phyloP scores from a whole-genome alignment of 1,140 invertebrate species.

The fruit fly (Drosophila melanogaster) region DNA sequence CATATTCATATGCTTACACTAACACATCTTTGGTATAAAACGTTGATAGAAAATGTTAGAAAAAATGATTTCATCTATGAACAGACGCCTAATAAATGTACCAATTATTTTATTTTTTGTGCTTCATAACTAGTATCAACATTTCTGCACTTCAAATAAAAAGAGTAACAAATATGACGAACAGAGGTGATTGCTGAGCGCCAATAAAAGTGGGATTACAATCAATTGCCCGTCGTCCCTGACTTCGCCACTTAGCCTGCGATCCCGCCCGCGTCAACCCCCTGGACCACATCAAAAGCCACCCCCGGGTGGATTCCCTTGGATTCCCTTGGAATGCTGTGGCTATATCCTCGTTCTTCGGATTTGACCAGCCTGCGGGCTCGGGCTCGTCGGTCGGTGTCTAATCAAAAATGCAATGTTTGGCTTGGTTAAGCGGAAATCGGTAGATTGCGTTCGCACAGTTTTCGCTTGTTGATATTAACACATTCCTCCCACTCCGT shows the following conservation, averaged over 20 bases:
- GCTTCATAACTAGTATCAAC: neutral
- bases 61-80: too few species aligned
- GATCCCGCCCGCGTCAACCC: neutral
- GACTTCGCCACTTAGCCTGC: conserved; percentile 19
- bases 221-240: conserved; percentile 31
- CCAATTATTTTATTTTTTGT: neutral
- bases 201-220: conserved; percentile 50
- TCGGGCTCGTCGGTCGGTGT: conserved; percentile 52
- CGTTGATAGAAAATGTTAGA: too few species aligned
- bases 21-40: too few species aligned
- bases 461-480: conserved; percentile 74
- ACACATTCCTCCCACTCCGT: conserved; percentile 44
- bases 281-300: conserved; percentile 24
- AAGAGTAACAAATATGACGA: neutral
- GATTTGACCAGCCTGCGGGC: conserved; percentile 57
- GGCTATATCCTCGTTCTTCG: conserved; percentile 51
- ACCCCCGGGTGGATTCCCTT: conserved; percentile 14
- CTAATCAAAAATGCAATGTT: conserved; percentile 83
- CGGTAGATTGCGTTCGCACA: conserved; percentile 80
- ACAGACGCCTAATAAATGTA: too few species aligned
- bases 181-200: neutral
- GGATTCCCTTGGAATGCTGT: conserved; percentile 34
- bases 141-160: neutral
- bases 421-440: conserved; percentile 83
- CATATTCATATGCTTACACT: too few species aligned